Base-by-base conservation (phyloP, 2,113 vertebrate species). In the Clupea harengus region DNA sequence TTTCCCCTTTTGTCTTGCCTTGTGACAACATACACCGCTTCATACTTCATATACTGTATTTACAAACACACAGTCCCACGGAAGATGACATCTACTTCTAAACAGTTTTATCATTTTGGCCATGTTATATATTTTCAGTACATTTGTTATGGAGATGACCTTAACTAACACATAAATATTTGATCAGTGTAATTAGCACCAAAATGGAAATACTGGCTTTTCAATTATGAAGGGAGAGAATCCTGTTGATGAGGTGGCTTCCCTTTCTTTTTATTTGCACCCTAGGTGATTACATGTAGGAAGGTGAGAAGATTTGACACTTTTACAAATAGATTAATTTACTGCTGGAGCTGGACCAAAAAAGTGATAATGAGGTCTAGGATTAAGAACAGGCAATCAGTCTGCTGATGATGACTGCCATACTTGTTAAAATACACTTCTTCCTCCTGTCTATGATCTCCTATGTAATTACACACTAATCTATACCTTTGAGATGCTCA, bases 341-440 rank as follows among this genome's bases (percentile, higher is more conserved):
- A 95, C 94, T 97, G 96, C 94, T 95, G 96, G 96, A 97, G 94
- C 96, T 96, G 94, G 96, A 97, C 95, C 95, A 95, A 95, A 97
- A 39, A 98, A 96, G 97, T 98, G 98, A 98, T 99, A 99, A 99
- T 99, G 98, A 97, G 96, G 94, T 97, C 96, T 95, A 96, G 97
- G 96, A 97, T 98, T 98, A 97, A 96, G 96, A 96, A 96, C 94
- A 96, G 95, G 95, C 95, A 96, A 97, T 98, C 95, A 95, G 95
- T 92, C 85, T 89, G 92, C 94, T 95, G 90, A 92, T 96, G 96
- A 95, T 93, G 89, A 95, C 88, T 86, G 87, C 39, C 86, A 91
- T 95, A 92, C 94, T 95, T 94, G 94, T 96, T 97, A 95, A 97
- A 97, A 96, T 96, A 95, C 90, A 96, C 95, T 94, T 95, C 94